These are phyloP conservation scores for Brienomyrus brachyistius DNA, from an alignment of 2,113 vertebrate genomes.

Conservation along the genomic window DNA sequence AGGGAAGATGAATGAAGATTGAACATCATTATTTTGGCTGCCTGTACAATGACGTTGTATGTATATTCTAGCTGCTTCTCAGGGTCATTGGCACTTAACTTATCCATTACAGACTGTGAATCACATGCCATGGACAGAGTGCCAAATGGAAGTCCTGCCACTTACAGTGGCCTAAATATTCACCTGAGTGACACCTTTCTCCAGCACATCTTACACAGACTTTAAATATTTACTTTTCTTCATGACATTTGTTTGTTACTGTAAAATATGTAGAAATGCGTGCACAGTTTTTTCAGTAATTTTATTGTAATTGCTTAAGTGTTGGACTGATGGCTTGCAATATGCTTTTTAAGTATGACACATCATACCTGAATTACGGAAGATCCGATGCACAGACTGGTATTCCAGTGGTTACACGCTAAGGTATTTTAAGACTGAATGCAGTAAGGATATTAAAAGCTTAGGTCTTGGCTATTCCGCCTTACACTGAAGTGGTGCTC, in stretches of 20 bases:
- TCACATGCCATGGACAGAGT: not conserved
- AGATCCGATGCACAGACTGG: not conserved
- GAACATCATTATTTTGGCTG: not conserved
- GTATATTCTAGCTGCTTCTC: not conserved
- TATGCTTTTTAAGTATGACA: not conserved
- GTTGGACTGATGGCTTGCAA: not conserved
- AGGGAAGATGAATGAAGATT: not conserved
- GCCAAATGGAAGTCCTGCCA: not conserved
- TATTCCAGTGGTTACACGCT: constrained; percentile 10
- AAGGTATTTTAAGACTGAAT: constrained; percentile 14
- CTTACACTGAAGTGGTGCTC: not conserved
- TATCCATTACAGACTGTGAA: not conserved
- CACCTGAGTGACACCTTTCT: not conserved
- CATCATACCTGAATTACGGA: not conserved
- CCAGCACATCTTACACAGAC: not conserved
- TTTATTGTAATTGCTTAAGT: not conserved
- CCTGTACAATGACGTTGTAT: not conserved
- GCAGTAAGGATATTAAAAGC: not conserved
- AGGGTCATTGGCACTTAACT: not conserved
- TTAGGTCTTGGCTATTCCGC: not conserved
- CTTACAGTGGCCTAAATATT: not conserved
- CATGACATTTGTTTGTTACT: not conserved
- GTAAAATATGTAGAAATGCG: not conserved
- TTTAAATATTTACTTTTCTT: not conserved
- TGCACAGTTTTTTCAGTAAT: not conserved